Conservation (phyloP, 2,113 vertebrate species). For the Micromys minutus region DNA sequence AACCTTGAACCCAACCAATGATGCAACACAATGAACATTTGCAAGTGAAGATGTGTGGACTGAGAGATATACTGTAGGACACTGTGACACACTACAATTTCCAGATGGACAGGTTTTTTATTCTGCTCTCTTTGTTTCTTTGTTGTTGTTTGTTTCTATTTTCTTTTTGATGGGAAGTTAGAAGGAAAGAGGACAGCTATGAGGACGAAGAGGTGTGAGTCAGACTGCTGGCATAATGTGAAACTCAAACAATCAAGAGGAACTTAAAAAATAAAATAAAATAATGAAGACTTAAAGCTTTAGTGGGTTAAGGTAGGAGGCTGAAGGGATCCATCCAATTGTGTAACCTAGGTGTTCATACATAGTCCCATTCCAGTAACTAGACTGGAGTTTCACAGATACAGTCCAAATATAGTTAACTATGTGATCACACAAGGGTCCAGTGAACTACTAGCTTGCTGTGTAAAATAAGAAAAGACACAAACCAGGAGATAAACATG, state of each 20-base stretch:
- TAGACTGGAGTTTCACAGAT: neutral
- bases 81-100: neutral
- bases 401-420: neutral
- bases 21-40: neutral
- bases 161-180: neutral
- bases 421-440: too few species aligned
- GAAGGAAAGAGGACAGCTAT: neutral
- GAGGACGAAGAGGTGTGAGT: neutral
- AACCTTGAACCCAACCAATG: neutral
- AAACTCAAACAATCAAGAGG: neutral
- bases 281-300: neutral
- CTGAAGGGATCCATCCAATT: neutral
- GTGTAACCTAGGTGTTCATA: neutral
- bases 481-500: neutral
- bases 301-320: neutral
- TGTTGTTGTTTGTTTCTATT: neutral
- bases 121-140: neutral
- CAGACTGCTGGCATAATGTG: neutral
- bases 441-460: neutral
- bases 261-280: neutral
- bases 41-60: neutral
- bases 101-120: neutral
- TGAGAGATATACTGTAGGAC: neutral
- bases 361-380: neutral
- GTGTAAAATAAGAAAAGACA: neutral